phyloP scores from a whole-genome alignment of 2,888 invertebrate genomes.

The Cephonodes hylas region DNA sequence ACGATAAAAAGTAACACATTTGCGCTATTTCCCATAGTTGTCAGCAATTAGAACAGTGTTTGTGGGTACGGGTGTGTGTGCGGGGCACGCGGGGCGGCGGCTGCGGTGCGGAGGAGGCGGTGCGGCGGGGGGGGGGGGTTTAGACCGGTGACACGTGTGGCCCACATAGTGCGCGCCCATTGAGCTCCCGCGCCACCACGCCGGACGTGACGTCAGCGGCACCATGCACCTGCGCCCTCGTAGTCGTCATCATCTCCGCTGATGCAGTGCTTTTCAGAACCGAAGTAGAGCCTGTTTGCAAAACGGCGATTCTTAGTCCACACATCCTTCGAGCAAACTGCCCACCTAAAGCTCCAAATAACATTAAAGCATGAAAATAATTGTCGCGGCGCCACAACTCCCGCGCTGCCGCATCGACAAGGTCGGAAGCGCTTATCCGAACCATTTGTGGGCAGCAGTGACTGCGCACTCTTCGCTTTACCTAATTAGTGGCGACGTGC shows the following conservation, averaged over 20 bases:
- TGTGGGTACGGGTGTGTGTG: slow-evolving; percentile 46
- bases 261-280: not conserved
- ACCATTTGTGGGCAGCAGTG: slow-evolving; percentile 65
- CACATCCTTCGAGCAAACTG: too few species aligned
- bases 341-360: not conserved
- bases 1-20: slow-evolving; percentile 68
- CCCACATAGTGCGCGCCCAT: slow-evolving; percentile 72
- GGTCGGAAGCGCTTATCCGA: slow-evolving; percentile 59
- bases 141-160: slow-evolving; percentile 73
- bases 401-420: slow-evolving; percentile 65
- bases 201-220: slow-evolving; percentile 67
- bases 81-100: slow-evolving; percentile 22
- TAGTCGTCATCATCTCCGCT: not conserved
- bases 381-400: slow-evolving; percentile 37
- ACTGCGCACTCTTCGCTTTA: slow-evolving; percentile 53
- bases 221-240: slow-evolving; percentile 57
- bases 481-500: slow-evolving; percentile 68
- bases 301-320: not conserved
- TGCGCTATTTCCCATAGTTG: slow-evolving; percentile 75
- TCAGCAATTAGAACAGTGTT: slow-evolving; percentile 71
- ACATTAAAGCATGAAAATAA: not conserved
- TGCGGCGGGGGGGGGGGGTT: slow-evolving; percentile 30
- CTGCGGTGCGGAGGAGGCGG: slow-evolving; percentile 19
- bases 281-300: too few species aligned
- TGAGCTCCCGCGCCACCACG: slow-evolving; percentile 53